Evolutionary conservation across 2,888 invertebrate genomes (phyloP).

Genomic region (Drosophila anomalata): DNA sequence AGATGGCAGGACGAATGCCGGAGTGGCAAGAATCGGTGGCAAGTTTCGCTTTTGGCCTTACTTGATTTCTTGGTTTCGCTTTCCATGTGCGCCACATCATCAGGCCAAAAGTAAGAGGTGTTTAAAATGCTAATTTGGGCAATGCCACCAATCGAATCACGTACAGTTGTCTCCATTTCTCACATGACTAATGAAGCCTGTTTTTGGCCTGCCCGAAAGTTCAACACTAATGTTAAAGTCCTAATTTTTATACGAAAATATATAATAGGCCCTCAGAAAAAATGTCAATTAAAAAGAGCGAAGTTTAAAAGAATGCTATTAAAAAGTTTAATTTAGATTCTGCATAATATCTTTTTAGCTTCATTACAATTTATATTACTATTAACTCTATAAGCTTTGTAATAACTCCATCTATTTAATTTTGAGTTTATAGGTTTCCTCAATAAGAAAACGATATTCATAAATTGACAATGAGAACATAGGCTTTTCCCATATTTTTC

Average conservation of each 20-base stretch:
- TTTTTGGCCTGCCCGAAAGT: conserved; percentile 29
- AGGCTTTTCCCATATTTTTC: background rate
- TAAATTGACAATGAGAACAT: background rate
- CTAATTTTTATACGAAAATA: background rate
- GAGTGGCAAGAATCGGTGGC: conserved; percentile 15
- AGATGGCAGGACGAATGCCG: conserved; percentile 36
- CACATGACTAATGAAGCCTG: conserved; percentile 44
- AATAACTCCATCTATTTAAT: background rate
- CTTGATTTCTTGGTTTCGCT: conserved; percentile 37
- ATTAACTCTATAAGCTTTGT: too few species aligned
- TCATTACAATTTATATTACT: too few species aligned
- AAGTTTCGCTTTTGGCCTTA: conserved; percentile 30
- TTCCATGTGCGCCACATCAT: conserved; percentile 68
- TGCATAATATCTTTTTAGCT: too few species aligned
- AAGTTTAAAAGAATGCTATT: too few species aligned
- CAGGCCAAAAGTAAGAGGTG: conserved; percentile 77
- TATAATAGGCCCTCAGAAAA: background rate
- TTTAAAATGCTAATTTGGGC: conserved; percentile 76
- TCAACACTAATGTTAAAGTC: background rate
- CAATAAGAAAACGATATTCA: too few species aligned
- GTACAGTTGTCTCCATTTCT: conserved; percentile 49
- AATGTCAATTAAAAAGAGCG: background rate
- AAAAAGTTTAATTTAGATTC: too few species aligned
- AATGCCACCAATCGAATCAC: conserved; percentile 56
- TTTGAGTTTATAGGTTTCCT: background rate